Evolutionary conservation across 2,113 vertebrate genomes (phyloP).

Genomic region (Empidonax traillii): DNA sequence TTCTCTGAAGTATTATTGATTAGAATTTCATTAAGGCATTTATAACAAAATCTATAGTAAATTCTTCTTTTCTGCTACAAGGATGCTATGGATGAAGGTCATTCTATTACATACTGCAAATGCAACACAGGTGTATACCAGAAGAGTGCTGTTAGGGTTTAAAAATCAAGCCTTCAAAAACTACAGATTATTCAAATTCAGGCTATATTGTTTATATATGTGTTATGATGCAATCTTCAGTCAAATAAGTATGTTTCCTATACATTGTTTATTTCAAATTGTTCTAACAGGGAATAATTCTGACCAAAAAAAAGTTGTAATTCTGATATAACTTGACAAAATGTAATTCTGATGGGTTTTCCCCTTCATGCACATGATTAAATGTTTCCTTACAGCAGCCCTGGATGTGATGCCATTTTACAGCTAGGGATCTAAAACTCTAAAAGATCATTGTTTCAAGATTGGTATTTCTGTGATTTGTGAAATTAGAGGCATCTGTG

Average conservation of each 20-base stretch:
- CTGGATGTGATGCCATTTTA: background rate
- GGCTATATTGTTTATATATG: background rate
- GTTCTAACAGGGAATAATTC: background rate
- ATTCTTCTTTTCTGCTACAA: conserved; percentile 56
- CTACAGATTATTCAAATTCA: background rate
- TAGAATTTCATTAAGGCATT: conserved; percentile 78
- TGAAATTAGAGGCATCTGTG: background rate
- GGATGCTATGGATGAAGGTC: conserved; percentile 42
- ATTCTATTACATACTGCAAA: conserved; percentile 27
- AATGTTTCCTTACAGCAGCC: background rate
- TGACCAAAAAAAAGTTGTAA: background rate
- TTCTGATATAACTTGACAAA: background rate
- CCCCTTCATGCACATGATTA: background rate
- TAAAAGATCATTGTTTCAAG: background rate
- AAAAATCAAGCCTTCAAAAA: background rate
- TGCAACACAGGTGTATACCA: background rate
- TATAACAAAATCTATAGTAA: conserved; percentile 76
- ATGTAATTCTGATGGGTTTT: background rate
- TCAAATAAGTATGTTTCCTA: background rate
- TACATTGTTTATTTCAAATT: background rate
- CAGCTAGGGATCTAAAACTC: background rate
- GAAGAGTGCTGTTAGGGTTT: background rate
- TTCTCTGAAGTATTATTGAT: conserved; percentile 79
- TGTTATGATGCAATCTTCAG: background rate
- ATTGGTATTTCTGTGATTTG: background rate